Conservation (phyloP, 2,113 vertebrate species). For the Corythaixoides concolor region DNA sequence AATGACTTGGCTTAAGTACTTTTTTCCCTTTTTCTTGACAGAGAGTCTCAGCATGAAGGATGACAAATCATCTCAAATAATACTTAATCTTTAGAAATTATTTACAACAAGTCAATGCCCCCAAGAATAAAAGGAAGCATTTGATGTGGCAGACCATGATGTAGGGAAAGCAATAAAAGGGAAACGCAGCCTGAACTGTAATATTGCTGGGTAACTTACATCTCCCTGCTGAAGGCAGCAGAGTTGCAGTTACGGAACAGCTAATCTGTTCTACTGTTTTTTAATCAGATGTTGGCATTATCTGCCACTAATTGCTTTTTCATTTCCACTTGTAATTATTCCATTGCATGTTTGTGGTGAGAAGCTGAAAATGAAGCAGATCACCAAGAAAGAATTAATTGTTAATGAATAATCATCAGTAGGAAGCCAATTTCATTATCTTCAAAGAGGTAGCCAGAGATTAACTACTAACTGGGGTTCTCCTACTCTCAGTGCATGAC, state of each 20-base stretch:
- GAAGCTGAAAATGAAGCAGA: conserved; percentile 83
- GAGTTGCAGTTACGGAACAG: conserved; percentile 48
- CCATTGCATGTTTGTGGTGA: conserved; percentile 82
- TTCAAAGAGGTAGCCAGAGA: conserved; percentile 86
- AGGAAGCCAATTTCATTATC: conserved; percentile 89
- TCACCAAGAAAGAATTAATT: conserved; percentile 84
- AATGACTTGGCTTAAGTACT: not conserved
- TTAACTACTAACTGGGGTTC: conserved; percentile 77
- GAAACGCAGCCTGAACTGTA: conserved; percentile 67
- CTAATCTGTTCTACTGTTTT: conserved; percentile 79
- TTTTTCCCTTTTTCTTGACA: conserved; percentile 14
- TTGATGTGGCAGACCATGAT: conserved; percentile 37
- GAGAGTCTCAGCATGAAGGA: conserved; percentile 11
- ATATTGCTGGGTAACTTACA: conserved; percentile 54
- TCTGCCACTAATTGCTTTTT: conserved; percentile 84
- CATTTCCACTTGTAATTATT: conserved; percentile 84
- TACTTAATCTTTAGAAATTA: conserved; percentile 66
- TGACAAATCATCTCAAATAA: conserved; percentile 51
- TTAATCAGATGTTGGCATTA: conserved; percentile 84
- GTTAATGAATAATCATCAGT: conserved; percentile 90
- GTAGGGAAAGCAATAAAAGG: conserved; percentile 62
- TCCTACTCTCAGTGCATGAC: conserved; percentile 75
- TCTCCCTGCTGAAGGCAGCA: conserved; percentile 68
- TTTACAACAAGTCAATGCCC: conserved; percentile 62
- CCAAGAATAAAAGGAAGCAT: conserved; percentile 56